A percentile compares a stretch with the other conserved stretches of the same genome.
Conservation (phyloP, 2,113 vertebrate genomes). For the Cygnus buccinator region DNA sequence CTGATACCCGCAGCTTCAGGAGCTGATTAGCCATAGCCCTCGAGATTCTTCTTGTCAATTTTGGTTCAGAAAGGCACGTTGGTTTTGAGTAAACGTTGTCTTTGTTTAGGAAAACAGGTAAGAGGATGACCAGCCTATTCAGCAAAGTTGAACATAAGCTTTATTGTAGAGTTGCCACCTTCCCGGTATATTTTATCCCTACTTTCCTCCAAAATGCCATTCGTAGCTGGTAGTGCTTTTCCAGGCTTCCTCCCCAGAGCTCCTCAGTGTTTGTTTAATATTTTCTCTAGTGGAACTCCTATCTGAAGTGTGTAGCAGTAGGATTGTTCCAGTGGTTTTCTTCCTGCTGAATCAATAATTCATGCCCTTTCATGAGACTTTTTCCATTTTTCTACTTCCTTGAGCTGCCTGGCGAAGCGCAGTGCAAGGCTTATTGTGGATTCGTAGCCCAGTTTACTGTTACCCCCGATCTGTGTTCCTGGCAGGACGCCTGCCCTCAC, state of each 20-base stretch:
- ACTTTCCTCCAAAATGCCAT: fast-evolving
- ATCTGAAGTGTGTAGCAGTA: not conserved
- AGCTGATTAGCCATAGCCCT: not conserved
- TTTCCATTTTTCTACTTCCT: not conserved
- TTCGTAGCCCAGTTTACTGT: not conserved
- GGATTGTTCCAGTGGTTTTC: not conserved
- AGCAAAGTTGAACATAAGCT: not conserved
- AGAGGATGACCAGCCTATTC: fast-evolving
- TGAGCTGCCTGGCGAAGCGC: not conserved
- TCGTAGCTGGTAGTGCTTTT: not conserved
- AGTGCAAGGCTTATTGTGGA: not conserved
- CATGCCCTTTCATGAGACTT: not conserved
- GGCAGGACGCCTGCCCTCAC: slow-evolving; percentile 9
- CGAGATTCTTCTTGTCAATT: not conserved
- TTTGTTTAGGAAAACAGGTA: not conserved
- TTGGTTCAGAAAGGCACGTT: not conserved
- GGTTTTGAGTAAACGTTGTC: not conserved
- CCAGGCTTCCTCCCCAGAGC: not conserved
- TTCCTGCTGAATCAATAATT: not conserved
- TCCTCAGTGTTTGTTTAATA: not conserved
- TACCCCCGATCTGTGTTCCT: not conserved
- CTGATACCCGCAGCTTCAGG: fast-evolving
- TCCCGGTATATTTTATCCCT: not conserved
- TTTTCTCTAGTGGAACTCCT: not conserved
- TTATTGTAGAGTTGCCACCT: not conserved